A percentile compares a stretch with the other conserved stretches of the same genome.
These are phyloP conservation scores for Phalacrocorax aristotelis DNA, from an alignment of 2,113 vertebrate species.

Conservation along the genomic window DNA sequence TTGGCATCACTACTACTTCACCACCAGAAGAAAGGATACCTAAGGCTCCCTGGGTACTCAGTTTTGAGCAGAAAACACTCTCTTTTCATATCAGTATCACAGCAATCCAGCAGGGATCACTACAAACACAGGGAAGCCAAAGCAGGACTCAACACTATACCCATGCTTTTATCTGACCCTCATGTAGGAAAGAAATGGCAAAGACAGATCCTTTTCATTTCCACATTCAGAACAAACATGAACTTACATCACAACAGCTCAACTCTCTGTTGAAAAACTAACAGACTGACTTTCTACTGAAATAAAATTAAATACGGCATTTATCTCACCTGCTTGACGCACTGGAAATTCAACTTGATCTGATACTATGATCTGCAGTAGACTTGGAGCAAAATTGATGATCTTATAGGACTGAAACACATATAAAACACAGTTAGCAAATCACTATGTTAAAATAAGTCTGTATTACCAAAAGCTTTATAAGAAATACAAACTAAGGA, in stretches of 20 bases:
- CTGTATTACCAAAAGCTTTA: not conserved
- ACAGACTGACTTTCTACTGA: not conserved
- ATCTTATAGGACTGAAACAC: conserved; percentile 96
- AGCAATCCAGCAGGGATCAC: conserved; percentile 13
- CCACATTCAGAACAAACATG: not conserved
- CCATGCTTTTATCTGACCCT: not conserved
- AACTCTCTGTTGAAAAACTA: not conserved
- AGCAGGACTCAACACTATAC: not conserved
- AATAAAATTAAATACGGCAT: not conserved
- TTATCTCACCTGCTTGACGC: conserved; percentile 90
- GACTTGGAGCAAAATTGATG: conserved; percentile 96
- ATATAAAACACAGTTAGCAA: conserved; percentile 31
- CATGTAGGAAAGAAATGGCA: not conserved
- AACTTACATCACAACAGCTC: not conserved
- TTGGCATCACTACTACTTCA: not conserved
- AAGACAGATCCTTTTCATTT: not conserved
- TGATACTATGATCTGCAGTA: conserved; percentile 94
- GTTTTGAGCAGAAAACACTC: not conserved
- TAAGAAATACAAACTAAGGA: not conserved
- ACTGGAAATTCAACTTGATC: conserved; percentile 98
- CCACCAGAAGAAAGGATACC: not conserved
- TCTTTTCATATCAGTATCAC: not conserved
- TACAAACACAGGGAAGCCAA: not conserved
- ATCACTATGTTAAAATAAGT: not conserved
- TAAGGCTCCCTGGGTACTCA: not conserved